Evolutionary conservation across 2,888 invertebrate species (phyloP).

Genomic region (Scaptomyza cyrtandrae): DNA sequence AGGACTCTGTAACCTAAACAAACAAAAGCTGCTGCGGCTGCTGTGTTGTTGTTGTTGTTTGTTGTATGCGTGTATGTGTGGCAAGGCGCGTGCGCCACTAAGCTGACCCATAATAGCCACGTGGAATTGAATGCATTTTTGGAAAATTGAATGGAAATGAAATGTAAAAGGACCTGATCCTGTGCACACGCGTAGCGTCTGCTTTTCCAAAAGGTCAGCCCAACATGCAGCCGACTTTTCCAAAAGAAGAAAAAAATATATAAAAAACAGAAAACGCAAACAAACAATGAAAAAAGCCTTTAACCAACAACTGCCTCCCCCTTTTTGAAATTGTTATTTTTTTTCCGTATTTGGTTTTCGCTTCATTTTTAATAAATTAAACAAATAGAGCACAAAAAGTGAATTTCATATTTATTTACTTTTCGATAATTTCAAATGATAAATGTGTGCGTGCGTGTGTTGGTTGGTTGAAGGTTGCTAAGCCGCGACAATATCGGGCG

Average conservation of each 20-base stretch:
- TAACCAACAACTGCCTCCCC: background rate
- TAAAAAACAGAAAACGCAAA: background rate
- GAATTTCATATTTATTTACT: slow-evolving; percentile 71
- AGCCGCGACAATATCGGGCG: slow-evolving; percentile 74
- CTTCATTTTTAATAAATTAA: slow-evolving; percentile 61
- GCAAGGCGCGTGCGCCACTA: slow-evolving; percentile 30
- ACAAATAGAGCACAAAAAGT: slow-evolving; percentile 52
- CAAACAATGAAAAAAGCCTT: slow-evolving; percentile 31
- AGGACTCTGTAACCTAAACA: slow-evolving; percentile 50
- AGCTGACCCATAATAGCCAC: slow-evolving; percentile 18
- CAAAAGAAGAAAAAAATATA: background rate
- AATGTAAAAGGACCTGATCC: slow-evolving; percentile 36
- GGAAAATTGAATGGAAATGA: background rate
- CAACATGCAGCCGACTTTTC: slow-evolving; percentile 52
- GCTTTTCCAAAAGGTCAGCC: slow-evolving; percentile 33
- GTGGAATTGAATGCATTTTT: too few relatives aligned
- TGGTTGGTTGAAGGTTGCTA: slow-evolving; percentile 47
- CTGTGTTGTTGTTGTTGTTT: slow-evolving; percentile 14
- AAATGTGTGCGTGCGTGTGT: slow-evolving; percentile 24
- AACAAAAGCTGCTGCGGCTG: slow-evolving; percentile 59
- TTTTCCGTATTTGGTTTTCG: background rate
- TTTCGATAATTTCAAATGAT: slow-evolving; percentile 63
- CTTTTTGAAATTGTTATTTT: background rate
- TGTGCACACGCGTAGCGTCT: slow-evolving; percentile 22
- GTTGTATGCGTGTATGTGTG: background rate